Percentiles rank a stretch among this genome's conserved stretches.
These are phyloP conservation scores for Strongylocentrotus purpuratus DNA, from an alignment of 35 echinoderm and acorn worm species.

Conservation along the genomic window DNA sequence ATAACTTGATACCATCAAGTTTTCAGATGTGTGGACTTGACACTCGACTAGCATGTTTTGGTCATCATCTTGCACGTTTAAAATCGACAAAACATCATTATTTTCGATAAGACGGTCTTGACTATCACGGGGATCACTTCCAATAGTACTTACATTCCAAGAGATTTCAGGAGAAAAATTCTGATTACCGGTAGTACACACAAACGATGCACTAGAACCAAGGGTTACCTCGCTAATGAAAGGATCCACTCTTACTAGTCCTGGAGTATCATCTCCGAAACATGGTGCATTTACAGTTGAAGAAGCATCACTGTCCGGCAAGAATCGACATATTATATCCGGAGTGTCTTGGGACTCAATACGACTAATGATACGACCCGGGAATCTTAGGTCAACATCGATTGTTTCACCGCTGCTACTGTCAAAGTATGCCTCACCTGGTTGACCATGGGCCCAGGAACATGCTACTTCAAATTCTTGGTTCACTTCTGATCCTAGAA, in stretches of 20 bases:
- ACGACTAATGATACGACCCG: neutral
- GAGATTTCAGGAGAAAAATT: neutral
- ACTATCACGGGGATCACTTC: neutral
- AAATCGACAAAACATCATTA: neutral
- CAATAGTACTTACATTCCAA: neutral
- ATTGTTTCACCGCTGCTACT: neutral
- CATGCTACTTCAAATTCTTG: neutral
- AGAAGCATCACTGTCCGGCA: neutral
- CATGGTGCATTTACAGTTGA: neutral
- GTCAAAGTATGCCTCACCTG: neutral
- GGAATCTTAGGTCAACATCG: neutral
- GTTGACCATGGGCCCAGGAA: neutral
- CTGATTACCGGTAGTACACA: neutral
- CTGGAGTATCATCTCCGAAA: neutral
- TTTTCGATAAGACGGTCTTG: neutral
- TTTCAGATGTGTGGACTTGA: neutral
- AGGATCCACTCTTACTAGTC: slow-evolving; percentile 14
- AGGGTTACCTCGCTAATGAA: neutral
- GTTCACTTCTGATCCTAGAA: neutral
- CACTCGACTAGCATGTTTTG: neutral
- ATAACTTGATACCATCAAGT: neutral
- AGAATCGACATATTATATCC: neutral
- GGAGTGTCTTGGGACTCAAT: neutral
- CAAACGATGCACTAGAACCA: neutral
- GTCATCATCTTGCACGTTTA: neutral